These are phyloP conservation scores for Melieria omissa DNA, from an alignment of 2,888 invertebrate genomes.

Conservation along the genomic window DNA sequence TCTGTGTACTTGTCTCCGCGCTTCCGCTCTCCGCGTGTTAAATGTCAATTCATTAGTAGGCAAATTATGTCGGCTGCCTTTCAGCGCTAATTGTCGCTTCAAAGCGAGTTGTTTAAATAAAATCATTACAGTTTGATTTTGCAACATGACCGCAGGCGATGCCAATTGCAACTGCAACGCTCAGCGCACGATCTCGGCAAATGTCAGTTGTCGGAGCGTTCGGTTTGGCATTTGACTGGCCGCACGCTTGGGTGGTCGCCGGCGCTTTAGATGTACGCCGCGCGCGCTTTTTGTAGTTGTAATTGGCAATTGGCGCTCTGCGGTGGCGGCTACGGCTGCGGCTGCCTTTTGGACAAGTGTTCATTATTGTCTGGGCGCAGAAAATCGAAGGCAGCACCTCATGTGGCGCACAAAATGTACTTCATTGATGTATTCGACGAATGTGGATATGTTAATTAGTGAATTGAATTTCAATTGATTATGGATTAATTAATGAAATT, in stretches of 20 bases:
- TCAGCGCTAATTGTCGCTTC: constrained; percentile 32
- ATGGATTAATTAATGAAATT: constrained; percentile 45
- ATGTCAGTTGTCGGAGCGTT: neutral
- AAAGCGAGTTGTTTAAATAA: constrained; percentile 40
- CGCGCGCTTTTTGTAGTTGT: too few relatives aligned
- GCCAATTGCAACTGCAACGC: neutral
- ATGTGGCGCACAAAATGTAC: too few relatives aligned
- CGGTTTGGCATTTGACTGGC: too few relatives aligned
- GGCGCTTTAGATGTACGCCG: too few relatives aligned
- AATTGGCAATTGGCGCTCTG: too few relatives aligned
- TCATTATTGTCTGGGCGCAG: too few relatives aligned
- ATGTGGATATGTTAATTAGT: constrained; percentile 49
- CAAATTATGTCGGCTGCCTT: constrained; percentile 22
- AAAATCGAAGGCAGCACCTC: too few relatives aligned
- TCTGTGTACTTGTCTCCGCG: neutral
- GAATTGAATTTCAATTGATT: constrained; percentile 56
- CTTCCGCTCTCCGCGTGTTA: neutral
- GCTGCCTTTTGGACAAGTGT: too few relatives aligned
- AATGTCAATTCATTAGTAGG: constrained; percentile 22
- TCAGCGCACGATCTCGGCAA: neutral
- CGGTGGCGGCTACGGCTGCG: too few relatives aligned
- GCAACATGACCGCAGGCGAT: constrained; percentile 42
- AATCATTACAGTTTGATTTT: constrained; percentile 57
- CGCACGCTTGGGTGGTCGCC: too few relatives aligned
- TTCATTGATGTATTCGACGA: neutral